Evolutionary conservation across 2,888 invertebrate genomes (phyloP).

Genomic region (Drosophila barbarae): DNA sequence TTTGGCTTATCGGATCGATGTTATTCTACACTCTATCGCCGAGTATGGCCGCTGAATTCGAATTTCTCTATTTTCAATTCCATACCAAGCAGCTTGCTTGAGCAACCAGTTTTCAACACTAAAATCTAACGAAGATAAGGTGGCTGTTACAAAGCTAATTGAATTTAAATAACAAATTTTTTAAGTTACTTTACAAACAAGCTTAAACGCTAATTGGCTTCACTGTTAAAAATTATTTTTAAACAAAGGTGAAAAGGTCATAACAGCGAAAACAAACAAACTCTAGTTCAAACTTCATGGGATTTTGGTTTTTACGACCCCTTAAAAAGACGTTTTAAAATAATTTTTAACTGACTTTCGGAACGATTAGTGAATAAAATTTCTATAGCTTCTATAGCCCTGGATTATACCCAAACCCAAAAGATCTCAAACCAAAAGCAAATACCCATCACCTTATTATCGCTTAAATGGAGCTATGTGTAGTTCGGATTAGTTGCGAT

Average conservation of each 20-base stretch:
- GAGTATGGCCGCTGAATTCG: too few species aligned
- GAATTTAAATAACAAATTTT: neutral
- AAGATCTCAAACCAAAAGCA: neutral
- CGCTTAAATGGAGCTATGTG: constrained; percentile 39
- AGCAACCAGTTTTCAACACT: too few species aligned
- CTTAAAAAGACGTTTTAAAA: too few species aligned
- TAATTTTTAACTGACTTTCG: neutral
- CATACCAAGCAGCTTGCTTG: too few species aligned
- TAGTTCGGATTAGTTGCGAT: constrained; percentile 62
- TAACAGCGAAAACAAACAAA: too few species aligned
- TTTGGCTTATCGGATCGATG: too few species aligned
- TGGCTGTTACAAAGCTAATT: neutral
- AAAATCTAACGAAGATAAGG: too few species aligned
- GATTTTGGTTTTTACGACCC: too few species aligned
- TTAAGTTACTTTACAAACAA: neutral
- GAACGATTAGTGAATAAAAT: neutral
- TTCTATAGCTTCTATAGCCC: neutral
- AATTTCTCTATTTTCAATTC: too few species aligned
- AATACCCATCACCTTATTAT: constrained; percentile 28
- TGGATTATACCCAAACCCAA: neutral
- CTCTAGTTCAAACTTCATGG: too few species aligned
- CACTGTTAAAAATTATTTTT: neutral
- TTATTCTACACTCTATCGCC: too few species aligned
- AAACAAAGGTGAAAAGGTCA: too few species aligned
- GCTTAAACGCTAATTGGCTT: constrained; percentile 3